Evolutionary conservation across 2,113 vertebrate genomes (phyloP).

Genomic region (Corynorhinus townsendii): DNA sequence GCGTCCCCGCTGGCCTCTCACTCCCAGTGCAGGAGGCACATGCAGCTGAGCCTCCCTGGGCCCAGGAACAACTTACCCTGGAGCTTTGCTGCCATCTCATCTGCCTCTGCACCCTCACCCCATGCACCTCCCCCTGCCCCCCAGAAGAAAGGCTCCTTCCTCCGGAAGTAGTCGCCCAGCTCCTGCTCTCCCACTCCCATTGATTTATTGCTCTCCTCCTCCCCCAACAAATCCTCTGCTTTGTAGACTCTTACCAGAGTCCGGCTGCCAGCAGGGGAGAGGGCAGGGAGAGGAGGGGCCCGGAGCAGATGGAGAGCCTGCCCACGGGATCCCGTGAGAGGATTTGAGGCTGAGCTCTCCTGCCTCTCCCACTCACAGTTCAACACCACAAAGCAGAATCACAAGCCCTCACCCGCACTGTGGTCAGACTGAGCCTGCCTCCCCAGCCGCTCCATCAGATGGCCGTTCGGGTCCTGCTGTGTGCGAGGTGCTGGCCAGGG

Average conservation of each 20-base stretch:
- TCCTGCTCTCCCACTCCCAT: not conserved
- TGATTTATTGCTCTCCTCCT: not conserved
- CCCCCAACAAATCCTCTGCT: constrained; percentile 20
- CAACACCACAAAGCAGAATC: not conserved
- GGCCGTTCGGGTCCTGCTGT: not conserved
- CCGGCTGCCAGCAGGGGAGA: not conserved
- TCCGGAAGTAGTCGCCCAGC: not conserved
- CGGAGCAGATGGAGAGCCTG: not conserved
- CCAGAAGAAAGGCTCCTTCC: not conserved
- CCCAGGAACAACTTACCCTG: not conserved
- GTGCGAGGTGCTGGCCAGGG: not conserved
- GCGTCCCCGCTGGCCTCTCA: not conserved
- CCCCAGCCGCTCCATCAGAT: too few relatives aligned
- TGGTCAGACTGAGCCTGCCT: not conserved
- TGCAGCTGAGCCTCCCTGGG: not conserved
- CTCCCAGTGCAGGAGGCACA: not conserved
- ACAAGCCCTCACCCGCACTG: accelerated
- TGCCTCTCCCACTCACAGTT: not conserved
- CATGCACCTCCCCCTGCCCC: accelerated
- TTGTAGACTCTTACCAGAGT: not conserved
- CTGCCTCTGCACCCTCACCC: not conserved
- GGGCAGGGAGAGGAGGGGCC: not conserved
- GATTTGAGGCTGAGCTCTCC: not conserved
- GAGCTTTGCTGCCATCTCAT: not conserved
- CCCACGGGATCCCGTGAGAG: not conserved